Conservation (phyloP, 1,140 invertebrate species). For the Drosophila ironensis region DNA sequence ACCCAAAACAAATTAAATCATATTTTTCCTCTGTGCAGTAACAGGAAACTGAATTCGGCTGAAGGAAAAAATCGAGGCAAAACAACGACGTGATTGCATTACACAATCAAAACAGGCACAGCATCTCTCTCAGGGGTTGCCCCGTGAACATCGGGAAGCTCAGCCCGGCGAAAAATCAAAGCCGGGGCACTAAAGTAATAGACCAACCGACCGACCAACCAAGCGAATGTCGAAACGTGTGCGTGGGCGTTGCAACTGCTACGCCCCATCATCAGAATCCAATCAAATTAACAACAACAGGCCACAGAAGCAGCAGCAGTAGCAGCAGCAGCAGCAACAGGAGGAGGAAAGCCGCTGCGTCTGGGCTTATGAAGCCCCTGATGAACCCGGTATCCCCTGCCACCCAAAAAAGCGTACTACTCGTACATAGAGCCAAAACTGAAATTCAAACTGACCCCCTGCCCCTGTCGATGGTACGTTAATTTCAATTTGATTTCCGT, state of each 20-base stretch:
- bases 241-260: constrained; percentile 74
- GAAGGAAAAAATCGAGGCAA: constrained; percentile 52
- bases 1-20: not conserved
- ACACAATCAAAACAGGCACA: constrained; percentile 77
- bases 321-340: constrained; percentile 18
- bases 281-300: constrained; percentile 82
- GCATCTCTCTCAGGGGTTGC: constrained; percentile 23
- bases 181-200: constrained; percentile 64
- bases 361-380: constrained; percentile 40
- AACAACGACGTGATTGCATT: constrained; percentile 81
- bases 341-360: not conserved
- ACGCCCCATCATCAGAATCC: constrained; percentile 82
- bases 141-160: not conserved
- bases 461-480: constrained; percentile 61
- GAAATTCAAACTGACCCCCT: constrained; percentile 31
- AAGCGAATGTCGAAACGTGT: constrained; percentile 59
- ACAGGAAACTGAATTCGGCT: not conserved
- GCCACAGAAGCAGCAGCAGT: constrained; percentile 47
- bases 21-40: not conserved
- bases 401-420: constrained; percentile 10
- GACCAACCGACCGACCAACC: constrained; percentile 48
- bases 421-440: constrained; percentile 16
- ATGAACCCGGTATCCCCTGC: constrained; percentile 20
- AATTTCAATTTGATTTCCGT: constrained; percentile 82
- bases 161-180: constrained; percentile 61